phyloP scores from a whole-genome alignment of 2,888 invertebrate species.

The Caenorhabditis sp. region DNA sequence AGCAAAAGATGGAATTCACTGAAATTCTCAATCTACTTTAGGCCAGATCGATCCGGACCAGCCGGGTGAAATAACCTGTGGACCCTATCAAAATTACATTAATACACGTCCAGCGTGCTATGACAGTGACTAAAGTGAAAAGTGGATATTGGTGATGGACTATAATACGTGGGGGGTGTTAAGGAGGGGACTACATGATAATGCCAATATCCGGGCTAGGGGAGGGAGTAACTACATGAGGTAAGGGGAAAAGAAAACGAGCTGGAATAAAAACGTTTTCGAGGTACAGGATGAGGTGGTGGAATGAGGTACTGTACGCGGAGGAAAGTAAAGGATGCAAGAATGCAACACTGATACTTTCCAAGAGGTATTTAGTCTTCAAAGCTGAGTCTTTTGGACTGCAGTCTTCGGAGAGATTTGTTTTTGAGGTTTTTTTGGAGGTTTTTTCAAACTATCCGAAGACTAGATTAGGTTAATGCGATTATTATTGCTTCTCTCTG shows the following conservation, averaged over 20 bases:
- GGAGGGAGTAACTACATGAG: neutral
- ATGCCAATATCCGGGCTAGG: neutral
- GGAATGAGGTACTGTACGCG: neutral
- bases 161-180: neutral
- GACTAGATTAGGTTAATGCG: no score
- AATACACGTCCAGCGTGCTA: neutral
- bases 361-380: neutral
- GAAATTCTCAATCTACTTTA: neutral
- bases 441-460: no score
- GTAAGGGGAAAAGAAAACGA: neutral
- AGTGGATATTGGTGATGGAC: neutral
- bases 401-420: slow-evolving; percentile 13
- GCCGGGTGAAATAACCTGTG: neutral
- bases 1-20: neutral
- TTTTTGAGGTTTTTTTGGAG: no score
- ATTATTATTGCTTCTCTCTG: no score
- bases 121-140: neutral
- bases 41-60: slow-evolving; percentile 8
- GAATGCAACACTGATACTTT: slow-evolving; percentile 19
- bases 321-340: neutral
- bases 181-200: neutral
- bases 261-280: neutral
- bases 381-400: slow-evolving; percentile 3
- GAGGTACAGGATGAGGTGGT: neutral
- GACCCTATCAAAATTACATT: neutral